Evolutionary conservation across 2,113 vertebrate genomes (phyloP).

Genomic region (Forbesichthys agassizii): DNA sequence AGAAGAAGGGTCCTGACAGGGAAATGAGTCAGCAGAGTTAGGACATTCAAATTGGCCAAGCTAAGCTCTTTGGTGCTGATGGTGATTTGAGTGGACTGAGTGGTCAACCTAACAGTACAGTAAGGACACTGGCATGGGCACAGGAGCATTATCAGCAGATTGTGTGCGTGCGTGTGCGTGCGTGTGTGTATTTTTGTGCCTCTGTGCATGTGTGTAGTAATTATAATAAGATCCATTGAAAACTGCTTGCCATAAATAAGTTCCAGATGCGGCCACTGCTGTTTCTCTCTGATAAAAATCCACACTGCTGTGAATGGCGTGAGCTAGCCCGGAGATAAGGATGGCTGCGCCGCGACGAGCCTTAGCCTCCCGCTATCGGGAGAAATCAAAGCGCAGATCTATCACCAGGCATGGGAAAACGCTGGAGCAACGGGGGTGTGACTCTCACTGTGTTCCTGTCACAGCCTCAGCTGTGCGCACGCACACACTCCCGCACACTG

Average conservation of each 20-base stretch:
- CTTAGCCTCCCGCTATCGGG: slow-evolving; percentile 43
- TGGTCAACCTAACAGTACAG: slow-evolving; percentile 61
- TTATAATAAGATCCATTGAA: no score
- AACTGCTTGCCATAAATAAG: not conserved
- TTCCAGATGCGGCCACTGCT: not conserved
- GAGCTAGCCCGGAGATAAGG: no score
- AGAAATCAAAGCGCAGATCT: slow-evolving; percentile 54
- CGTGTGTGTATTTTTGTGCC: not conserved
- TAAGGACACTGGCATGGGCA: slow-evolving; percentile 45
- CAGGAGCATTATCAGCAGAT: slow-evolving; percentile 68
- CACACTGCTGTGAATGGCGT: not conserved
- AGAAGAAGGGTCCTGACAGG: slow-evolving; percentile 72
- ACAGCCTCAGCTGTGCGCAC: slow-evolving; percentile 65
- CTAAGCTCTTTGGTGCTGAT: slow-evolving; percentile 72
- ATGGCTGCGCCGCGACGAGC: no score
- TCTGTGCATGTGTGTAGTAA: no score
- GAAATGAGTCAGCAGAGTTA: slow-evolving; percentile 75
- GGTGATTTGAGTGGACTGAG: slow-evolving; percentile 68
- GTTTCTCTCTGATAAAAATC: not conserved
- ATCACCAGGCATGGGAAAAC: slow-evolving; percentile 52
- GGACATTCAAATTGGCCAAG: slow-evolving; percentile 71
- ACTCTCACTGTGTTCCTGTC: slow-evolving; percentile 69
- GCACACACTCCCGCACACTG: slow-evolving; percentile 47
- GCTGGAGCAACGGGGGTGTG: slow-evolving; percentile 53
- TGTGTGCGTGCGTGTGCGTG: not conserved